Evolutionary conservation across 92 coral and sea anemone genomes (phyloP), one percentile per base, ranked within the genome.

Genomic region (Nematostella vectensis): DNA sequence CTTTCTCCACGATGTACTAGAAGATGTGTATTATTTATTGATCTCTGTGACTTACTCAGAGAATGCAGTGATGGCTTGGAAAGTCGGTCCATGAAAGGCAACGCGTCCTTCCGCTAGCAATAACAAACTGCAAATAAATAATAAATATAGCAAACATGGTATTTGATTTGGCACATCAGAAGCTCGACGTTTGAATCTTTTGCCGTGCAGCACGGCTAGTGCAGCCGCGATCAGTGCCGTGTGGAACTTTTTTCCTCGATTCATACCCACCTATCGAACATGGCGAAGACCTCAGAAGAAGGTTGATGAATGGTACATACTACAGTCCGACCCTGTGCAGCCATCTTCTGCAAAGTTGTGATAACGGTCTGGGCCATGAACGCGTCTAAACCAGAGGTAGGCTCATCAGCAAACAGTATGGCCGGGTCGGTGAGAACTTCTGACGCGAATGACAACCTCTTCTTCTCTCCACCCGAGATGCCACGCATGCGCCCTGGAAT

Each of bases 231-330:
- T 2, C 4, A 11, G 20, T 9, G 18, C 16, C 3, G 25, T 50
- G 2, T 25, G 20, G 18, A 22, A 25, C n/a, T n/a, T n/a, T n/a
- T n/a, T n/a, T n/a, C n/a, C n/a, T n/a, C n/a, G n/a, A n/a, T n/a
- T n/a, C n/a, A 36, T 36, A 6, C 69, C 36, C 55, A 84, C 94
- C 81, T 85, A 55, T 80, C 81, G 71, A 85, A 85, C 95, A 85
- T 85, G 59, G 87, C 81, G 50, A 78, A 85, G 9, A 85, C 88
- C 29, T 85, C 95, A 16, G 95, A 85, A 9, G 95, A 85, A 45
- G 95, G 95, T 47, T 85, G 95, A 45, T 85, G 95, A 15, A 85
- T 85, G 1, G 88, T 85, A 63, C 88, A 78, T 68, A 85, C 74
- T 39, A 85, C 66, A 29, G 95, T 85, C 23, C 65, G 82, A 8